Base-by-base conservation (phyloP, 2,888 invertebrate species). In the Synergus gifuensis region DNA sequence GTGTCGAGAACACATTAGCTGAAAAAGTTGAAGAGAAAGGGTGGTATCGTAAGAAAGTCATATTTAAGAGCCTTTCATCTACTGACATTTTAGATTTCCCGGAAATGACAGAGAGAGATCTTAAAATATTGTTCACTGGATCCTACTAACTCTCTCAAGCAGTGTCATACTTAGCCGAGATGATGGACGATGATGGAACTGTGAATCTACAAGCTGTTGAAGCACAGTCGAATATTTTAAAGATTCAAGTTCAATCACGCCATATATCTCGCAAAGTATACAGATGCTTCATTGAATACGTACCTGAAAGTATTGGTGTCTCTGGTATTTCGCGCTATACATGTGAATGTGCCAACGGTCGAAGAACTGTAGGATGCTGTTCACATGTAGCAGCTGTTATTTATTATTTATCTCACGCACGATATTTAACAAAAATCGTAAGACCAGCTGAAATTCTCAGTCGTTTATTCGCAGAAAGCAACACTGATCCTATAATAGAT, bases 291-390 rank as follows among this genome's bases (percentile, higher is more conserved):
- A 44, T 78, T 12, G n/a, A 76, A 4, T 78, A 76, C 42, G 28
- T 40, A n/a, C 49, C 22, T 40, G 22, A 78, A 40, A 54, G 18
- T 44, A 28, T 67, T n/a, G 67, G 82, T 60, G 76, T n/a, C n/a
- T 67, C 22, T 18, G 77, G 81, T 8, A 85, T 86, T 42, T 40
- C 46, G 46, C 64, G 83, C 44, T 82, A 85, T 79, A 63, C 58
- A 5, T 86, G 85, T 77, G 81, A 84, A 58, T 85, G 85, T 79
- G 81, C 85, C 5, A 85, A 85, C 76, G 84, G 84, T 22, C 63
- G 63, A 16, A 76, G 79, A 18, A 79, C 79, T 14, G 63, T 77
- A 18, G 81, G 76, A 14, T 81, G 78, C 44, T 81, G 83, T 76
- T 80, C 80, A 8, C 80, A 83, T 60, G 54, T 80, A 36, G 22